Percentiles rank a stretch among this genome's conserved stretches.
Evolutionary conservation across 2,888 invertebrate species (phyloP).

Genomic region (Macrophya alboannulata): DNA sequence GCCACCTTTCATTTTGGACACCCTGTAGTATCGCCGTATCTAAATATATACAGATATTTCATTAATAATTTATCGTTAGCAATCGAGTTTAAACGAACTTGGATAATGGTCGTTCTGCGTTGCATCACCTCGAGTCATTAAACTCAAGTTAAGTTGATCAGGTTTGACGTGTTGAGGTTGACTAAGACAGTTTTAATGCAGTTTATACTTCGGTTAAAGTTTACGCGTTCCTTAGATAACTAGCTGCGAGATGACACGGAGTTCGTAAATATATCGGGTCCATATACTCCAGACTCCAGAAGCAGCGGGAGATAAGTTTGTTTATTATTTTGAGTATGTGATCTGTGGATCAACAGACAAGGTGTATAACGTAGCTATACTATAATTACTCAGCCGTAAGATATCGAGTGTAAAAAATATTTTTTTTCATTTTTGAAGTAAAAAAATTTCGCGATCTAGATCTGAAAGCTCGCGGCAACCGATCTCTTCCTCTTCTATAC

Average conservation of each 20-base stretch:
- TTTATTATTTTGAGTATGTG: not conserved
- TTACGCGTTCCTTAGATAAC: constrained; percentile 5
- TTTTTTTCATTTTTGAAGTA: not conserved
- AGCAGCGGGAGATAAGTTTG: not conserved
- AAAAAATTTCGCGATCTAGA: not conserved
- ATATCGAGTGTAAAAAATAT: too few relatives aligned
- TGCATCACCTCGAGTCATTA: constrained; percentile 7
- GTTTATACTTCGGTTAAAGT: constrained; percentile 16
- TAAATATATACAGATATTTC: not conserved
- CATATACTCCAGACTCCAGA: not conserved
- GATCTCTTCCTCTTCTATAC: not conserved
- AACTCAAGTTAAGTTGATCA: constrained; percentile 36
- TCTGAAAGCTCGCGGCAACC: not conserved
- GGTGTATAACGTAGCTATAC: not conserved
- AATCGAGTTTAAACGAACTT: not conserved
- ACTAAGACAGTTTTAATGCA: constrained; percentile 29
- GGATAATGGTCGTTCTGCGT: not conserved
- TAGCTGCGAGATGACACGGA: constrained; percentile 32
- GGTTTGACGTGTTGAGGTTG: not conserved
- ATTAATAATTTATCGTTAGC: not conserved
- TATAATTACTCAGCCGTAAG: not conserved
- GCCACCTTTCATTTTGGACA: too few relatives aligned
- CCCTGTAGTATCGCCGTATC: constrained; percentile 22
- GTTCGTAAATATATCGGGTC: constrained; percentile 26
- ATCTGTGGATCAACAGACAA: not conserved